Base-by-base conservation (phyloP, 2,888 invertebrate species). In the Zele albiditarsus region DNA sequence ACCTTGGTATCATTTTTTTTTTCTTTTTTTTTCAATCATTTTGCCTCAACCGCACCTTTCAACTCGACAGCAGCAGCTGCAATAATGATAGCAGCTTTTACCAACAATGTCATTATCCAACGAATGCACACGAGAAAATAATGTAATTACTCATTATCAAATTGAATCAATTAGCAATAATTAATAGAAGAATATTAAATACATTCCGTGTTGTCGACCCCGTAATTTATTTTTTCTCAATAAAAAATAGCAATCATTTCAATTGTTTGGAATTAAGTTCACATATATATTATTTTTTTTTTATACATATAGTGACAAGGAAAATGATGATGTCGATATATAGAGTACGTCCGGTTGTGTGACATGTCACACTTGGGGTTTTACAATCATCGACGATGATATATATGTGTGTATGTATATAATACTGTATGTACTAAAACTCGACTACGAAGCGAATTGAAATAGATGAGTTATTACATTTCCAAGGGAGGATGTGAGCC, bases 381-480 rank as follows among this genome's bases (percentile, higher is more conserved):
- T 27, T 63, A 42, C 38, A 66, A 25, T 66, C 46, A 25, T 20
- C 46, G 46, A 25, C 23, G 10, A n/a, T 23, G 20, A 33, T 23
- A 63, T 16, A 53, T 53, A 5, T 46, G 25, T 60, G 12, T 60
- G 27, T 60, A 27, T 60, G 28, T 16, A 62, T 62, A 62, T 28
- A 6, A 16, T 10, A 20, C 12, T 65, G 38, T 12, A 20, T 33
- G 33, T 65, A 65, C 20, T 65, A 27, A 57, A 69, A 57, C n/a
- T 53, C 31, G 57, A 71, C 31, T 66, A 70, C 74, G 75, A 78
- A 75, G 76, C 58, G 78, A 79, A 80, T 80, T 79, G 80, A 78
- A 78, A 80, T 79, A 79, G 79, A 80, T 80, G 80, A 79, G 79
- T 76, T 76, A 79, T 79, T 76, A 79, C 77, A 71, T 79, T 78